A percentile compares a stretch with the other conserved stretches of the same genome.
Conservation (phyloP, 2,113 vertebrate genomes). For the Pagrus major region DNA sequence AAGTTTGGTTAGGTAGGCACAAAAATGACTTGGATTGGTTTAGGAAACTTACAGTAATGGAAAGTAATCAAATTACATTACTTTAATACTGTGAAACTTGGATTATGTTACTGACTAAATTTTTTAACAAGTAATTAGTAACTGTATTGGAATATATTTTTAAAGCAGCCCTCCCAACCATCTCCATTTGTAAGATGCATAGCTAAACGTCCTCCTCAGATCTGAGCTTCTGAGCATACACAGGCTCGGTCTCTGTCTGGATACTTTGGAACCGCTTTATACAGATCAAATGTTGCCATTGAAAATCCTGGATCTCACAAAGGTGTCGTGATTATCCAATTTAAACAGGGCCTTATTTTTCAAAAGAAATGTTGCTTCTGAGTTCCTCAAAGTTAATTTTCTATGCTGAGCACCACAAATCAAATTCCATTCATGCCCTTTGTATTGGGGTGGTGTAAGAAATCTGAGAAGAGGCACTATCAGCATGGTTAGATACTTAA, state of each 20-base stretch:
- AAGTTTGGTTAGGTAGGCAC: not conserved
- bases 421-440: not conserved
- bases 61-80: no score
- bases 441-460: not conserved
- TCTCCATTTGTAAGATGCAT: not conserved
- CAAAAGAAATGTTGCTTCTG: not conserved
- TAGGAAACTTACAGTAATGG: no score
- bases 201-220: not conserved
- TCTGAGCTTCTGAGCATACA: not conserved
- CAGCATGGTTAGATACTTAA: not conserved
- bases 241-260: no score
- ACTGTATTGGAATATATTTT: no score
- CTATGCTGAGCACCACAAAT: not conserved
- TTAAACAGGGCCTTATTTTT: not conserved
- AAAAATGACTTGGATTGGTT: not conserved
- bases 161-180: no score
- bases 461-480: slow-evolving; percentile 15
- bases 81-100: no score
- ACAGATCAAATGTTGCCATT: not conserved
- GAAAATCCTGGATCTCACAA: not conserved
- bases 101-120: no score
- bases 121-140: no score
- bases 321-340: not conserved
- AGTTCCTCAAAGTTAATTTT: not conserved
- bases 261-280: not conserved